phyloP scores from a whole-genome alignment of 1,140 invertebrate species.

The Drosophila parvula region DNA sequence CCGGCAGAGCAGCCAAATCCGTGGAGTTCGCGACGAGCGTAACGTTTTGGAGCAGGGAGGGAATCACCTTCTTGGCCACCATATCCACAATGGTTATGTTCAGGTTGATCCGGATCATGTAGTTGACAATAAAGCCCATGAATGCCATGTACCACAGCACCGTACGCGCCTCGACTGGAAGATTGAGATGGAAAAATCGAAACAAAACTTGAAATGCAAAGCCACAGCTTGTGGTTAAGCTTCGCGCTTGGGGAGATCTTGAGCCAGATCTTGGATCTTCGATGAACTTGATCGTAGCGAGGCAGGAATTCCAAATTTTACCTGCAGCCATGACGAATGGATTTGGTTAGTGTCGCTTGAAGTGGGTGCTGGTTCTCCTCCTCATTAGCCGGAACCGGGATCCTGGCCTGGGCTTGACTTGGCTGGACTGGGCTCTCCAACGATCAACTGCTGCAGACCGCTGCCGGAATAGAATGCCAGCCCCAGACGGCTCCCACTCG shows the following conservation, averaged over 20 bases:
- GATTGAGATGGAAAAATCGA: conserved; percentile 1
- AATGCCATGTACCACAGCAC: conserved; percentile 89
- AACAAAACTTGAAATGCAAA: conserved; percentile 48
- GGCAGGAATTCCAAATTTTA: conserved; percentile 11
- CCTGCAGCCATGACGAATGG: conserved; percentile 57
- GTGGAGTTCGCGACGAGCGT: conserved; percentile 4
- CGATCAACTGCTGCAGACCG: conserved; percentile 31
- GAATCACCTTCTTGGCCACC: conserved; percentile 85
- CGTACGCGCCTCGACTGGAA: conserved; percentile 80
- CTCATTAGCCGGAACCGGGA: not conserved
- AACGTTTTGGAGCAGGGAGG: conserved; percentile 39
- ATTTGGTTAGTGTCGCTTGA: not conserved
- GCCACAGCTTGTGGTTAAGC: conserved; percentile 56
- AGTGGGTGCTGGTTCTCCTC: not conserved
- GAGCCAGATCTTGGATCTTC: conserved; percentile 52
- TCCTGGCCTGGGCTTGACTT: not conserved
- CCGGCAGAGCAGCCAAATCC: conserved; percentile 9
- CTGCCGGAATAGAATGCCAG: conserved; percentile 64
- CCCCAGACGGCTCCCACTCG: conserved; percentile 26
- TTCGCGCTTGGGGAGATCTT: conserved; percentile 50
- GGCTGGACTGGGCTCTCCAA: not conserved
- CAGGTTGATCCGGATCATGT: conserved; percentile 92
- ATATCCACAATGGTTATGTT: conserved; percentile 95
- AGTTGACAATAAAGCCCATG: conserved; percentile 90
- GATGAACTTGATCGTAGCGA: conserved; percentile 41